Evolutionary conservation across 2,113 vertebrate species (phyloP), one percentile per base, ranked within the genome.

Genomic region (Xenopus borealis): DNA sequence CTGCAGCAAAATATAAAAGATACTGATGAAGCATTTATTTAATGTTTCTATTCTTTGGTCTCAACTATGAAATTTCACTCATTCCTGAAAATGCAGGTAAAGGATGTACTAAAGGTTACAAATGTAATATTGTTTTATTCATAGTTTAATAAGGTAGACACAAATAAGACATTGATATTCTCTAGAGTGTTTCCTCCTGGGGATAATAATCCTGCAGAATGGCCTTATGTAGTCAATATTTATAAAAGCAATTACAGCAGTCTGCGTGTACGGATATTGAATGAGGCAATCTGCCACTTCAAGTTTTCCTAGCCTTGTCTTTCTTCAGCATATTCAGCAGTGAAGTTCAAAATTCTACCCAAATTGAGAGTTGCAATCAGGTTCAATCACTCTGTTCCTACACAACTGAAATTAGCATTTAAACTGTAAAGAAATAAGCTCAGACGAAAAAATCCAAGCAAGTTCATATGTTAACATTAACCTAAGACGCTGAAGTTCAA

Each of bases 161-260:
- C 55, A 75, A 74, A 75, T 68, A 75, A 75, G 64, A 75, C 72
- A 75, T 75, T 74, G 59, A 67, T 40, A 61, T 61, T 47, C 44
- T 57, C 50, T 52, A 44, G 18, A 16, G 20, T 66, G 19, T 44
- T 73, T 58, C 62, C 71, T 68, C 72, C 19, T 33, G 63, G 72
- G 64, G 57, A 67, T 75, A 75, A 46, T 62, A 75, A 75, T 18
- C 52, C 53, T 61, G 55, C 67, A 68, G 67, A 59, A 75, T 61
- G 72, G 59, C 72, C 55, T 23, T 59, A 20, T 67, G 65, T 59
- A 75, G 72, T 75, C 64, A 75, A 75, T 75, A 75, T 68, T 68
- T 74, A 74, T 66, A 74, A 75, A 74, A 75, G 64, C 65, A 75
- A 75, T 75, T 68, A 75, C 65, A n/a, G 55, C 64, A 19, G 46